These are phyloP conservation scores for Macropus fuliginosus DNA, from an alignment of 2,797 vertebrate species.

Conservation along the genomic window DNA sequence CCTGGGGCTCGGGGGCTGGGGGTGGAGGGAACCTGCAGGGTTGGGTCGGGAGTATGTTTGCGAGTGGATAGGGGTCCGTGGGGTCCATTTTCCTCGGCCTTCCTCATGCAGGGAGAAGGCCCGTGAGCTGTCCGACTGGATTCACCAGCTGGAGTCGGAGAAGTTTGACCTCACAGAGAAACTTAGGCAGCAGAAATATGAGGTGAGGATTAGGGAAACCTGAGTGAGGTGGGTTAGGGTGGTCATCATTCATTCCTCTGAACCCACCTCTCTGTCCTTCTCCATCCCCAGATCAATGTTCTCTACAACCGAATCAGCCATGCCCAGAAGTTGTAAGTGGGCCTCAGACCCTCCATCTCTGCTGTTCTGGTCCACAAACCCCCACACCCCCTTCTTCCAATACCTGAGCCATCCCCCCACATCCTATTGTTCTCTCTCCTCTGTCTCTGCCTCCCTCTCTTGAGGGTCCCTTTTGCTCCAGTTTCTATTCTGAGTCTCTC, in stretches of 20 bases:
- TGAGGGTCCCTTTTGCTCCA: neutral
- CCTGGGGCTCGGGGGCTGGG: neutral
- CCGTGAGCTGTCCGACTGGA: constrained; percentile 89
- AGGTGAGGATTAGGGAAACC: constrained; percentile 79
- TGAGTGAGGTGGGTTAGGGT: rapidly evolving
- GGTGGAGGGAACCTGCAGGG: rapidly evolving
- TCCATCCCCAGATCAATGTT: constrained; percentile 89
- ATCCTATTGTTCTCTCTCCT: neutral
- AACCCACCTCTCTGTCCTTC: neutral
- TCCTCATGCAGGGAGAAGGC: constrained; percentile 85
- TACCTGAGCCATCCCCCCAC: neutral
- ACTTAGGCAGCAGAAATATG: constrained; percentile 90
- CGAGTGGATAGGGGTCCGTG: neutral
- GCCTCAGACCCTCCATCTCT: no score
- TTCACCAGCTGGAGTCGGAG: constrained; percentile 91
- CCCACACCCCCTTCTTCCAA: neutral
- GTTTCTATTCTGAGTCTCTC: neutral
- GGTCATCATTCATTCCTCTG: rapidly evolving
- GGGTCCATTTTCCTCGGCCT: no score
- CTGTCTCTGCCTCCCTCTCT: neutral
- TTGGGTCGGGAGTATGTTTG: rapidly evolving
- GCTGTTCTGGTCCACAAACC: neutral
- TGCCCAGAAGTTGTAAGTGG: constrained; percentile 93
- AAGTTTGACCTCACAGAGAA: constrained; percentile 92
- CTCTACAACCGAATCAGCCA: constrained; percentile 93